Base-by-base conservation (phyloP, 2,797 vertebrate genomes). In the Falco columbarius region DNA sequence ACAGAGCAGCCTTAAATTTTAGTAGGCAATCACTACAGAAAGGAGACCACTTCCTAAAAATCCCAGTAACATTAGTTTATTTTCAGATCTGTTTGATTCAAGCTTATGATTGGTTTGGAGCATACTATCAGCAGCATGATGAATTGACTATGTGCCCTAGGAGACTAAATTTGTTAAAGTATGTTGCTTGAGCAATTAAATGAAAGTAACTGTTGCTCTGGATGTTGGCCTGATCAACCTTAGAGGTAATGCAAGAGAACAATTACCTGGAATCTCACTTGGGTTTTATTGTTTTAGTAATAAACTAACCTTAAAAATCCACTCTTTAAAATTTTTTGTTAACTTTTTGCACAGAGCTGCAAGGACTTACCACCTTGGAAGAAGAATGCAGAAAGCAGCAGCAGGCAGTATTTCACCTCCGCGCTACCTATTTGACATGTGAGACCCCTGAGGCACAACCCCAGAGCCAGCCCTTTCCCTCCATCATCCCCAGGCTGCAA, bases 391-490 rank as follows among this genome's bases (percentile, higher is more conserved):
- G 34, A 68, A 44, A 52, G 34, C 3, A 3, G 44, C 32, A 74
- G 56, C 10, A 54, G 63, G 52, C 29, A n/a, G 15, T n/a, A 29
- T 72, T 81, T 81, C 52, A 49, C 10, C 59, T 74, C 56, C 0
- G 0, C 21, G 32, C 54, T 58, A 49, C 62, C 32, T 38, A 0
- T 51, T 42, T 18, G 62, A n/a, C 0, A 0, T 20, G n/a, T 2
- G 6, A 85, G 61, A 63, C 10, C 54, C 29, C 36, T 4, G 23
- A 11, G 15, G 40, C 63, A 54, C 23, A 52, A 42, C 3, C 26
- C 15, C 65, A 16, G 49, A 23, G 75, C 26, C 67, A 76, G 21
- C 20, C 59, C 62, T 23, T 36, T 70, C 58, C 46, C 26, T 79
- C 38, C n/a, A 24, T 0, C 0, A 93, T 47, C 73, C 76, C 5